Evolutionary conservation across 2,113 vertebrate species (phyloP).

Genomic region (Clarias batrachus): DNA sequence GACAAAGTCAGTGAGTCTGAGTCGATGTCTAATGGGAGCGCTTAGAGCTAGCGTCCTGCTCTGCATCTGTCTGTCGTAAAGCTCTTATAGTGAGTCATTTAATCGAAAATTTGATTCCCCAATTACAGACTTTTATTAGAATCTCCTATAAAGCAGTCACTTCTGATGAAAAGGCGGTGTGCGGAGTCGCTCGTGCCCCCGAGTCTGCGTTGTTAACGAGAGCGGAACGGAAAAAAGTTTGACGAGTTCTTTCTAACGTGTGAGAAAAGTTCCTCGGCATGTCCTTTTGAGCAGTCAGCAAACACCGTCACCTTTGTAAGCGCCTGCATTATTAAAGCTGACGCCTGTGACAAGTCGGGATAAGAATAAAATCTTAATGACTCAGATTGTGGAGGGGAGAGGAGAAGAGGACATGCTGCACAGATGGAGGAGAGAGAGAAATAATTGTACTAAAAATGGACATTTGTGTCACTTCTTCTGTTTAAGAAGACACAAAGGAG

Average conservation of each 20-base stretch:
- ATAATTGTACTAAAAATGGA: conserved; percentile 66
- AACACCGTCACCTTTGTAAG: conserved; percentile 59
- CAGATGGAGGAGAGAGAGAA: conserved; percentile 34
- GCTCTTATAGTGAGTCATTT: conserved; percentile 18
- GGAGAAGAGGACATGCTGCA: conserved; percentile 48
- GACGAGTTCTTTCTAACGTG: conserved; percentile 50
- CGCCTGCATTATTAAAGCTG: conserved; percentile 63
- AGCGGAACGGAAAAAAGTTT: conserved; percentile 35
- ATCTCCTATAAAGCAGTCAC: conserved; percentile 28
- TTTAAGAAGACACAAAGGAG: conserved; percentile 14
- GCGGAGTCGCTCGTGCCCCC: not conserved
- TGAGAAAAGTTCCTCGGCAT: conserved; percentile 38
- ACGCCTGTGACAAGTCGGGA: conserved; percentile 59
- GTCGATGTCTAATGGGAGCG: not conserved
- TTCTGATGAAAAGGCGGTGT: not conserved
- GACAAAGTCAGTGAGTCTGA: conserved; percentile 2
- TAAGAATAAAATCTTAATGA: conserved; percentile 58
- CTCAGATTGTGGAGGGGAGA: conserved; percentile 42
- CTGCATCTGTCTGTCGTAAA: conserved; percentile 6
- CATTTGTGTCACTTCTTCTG: conserved; percentile 47
- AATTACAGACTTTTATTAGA: conserved; percentile 31
- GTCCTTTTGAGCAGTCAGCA: conserved; percentile 54
- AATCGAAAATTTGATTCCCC: conserved; percentile 24
- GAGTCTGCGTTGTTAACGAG: conserved; percentile 42
- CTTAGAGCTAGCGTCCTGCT: not conserved